Conservation (phyloP, 2,797 vertebrate species). For the Helarctos malayanus region DNA sequence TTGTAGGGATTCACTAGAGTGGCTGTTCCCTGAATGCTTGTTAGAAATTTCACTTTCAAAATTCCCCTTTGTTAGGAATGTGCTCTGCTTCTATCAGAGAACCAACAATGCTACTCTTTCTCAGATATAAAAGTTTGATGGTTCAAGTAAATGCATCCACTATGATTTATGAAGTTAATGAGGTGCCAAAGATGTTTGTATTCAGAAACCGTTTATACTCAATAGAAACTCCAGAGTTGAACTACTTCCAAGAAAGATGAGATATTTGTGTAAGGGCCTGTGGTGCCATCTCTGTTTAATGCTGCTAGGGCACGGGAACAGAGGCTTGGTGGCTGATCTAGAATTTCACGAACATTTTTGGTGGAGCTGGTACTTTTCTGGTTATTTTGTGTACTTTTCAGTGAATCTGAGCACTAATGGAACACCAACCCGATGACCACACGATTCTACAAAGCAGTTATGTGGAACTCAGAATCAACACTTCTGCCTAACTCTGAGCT, state of each 20-base stretch:
- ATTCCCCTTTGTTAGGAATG: background rate
- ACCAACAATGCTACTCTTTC: background rate
- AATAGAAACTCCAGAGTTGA: background rate
- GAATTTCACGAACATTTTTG: background rate
- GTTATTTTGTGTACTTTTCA: background rate
- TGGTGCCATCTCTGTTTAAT: background rate
- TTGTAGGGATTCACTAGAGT: background rate
- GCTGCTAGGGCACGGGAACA: background rate
- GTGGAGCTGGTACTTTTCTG: background rate
- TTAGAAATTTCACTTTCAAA: constrained; percentile 28
- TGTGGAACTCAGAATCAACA: background rate
- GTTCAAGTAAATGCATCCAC: constrained; percentile 23
- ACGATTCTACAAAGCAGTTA: background rate
- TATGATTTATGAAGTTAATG: background rate
- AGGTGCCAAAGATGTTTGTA: background rate
- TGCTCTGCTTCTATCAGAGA: background rate
- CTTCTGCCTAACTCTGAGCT: background rate
- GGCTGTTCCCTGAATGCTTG: background rate
- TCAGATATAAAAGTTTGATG: background rate
- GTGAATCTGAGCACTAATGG: background rate
- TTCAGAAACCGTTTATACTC: constrained; percentile 48
- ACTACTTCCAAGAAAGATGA: background rate
- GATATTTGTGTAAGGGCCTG: background rate
- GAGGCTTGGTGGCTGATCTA: background rate
- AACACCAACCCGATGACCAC: background rate